These are phyloP conservation scores for Chironomus tentans DNA, from an alignment of 2,888 invertebrate genomes.

Conservation along the genomic window DNA sequence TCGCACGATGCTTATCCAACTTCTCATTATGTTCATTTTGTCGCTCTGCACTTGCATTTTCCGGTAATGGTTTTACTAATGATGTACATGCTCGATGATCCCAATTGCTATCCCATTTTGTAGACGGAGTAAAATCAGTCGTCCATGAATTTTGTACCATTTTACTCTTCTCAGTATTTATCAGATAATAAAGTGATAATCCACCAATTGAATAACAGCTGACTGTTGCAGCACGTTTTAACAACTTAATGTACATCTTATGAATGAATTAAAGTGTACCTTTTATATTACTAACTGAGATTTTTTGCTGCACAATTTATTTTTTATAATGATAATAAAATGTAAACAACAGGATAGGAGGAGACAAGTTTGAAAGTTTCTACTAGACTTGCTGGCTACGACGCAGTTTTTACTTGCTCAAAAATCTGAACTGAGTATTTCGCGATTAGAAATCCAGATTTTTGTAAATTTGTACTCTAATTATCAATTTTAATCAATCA, in stretches of 20 bases:
- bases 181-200: neutral
- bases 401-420: too few species aligned
- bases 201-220: neutral
- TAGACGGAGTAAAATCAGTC: neutral
- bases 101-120: slow-evolving; percentile 67
- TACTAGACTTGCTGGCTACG: too few species aligned
- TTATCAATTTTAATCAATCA: too few species aligned
- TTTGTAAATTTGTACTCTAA: too few species aligned
- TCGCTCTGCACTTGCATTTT: slow-evolving; percentile 44
- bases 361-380: too few species aligned
- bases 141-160: neutral
- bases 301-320: too few species aligned
- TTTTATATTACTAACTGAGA: too few species aligned
- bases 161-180: neutral
- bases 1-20: slow-evolving; percentile 51
- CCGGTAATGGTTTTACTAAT: slow-evolving; percentile 52
- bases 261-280: neutral
- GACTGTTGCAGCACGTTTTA: neutral
- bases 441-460: too few species aligned
- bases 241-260: neutral
- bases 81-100: slow-evolving; percentile 71
- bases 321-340: too few species aligned
- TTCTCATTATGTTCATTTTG: slow-evolving; percentile 61
- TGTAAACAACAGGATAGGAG: too few species aligned
- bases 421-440: too few species aligned